Conservation (phyloP, 2,113 vertebrate species). For the Elephas maximus region DNA sequence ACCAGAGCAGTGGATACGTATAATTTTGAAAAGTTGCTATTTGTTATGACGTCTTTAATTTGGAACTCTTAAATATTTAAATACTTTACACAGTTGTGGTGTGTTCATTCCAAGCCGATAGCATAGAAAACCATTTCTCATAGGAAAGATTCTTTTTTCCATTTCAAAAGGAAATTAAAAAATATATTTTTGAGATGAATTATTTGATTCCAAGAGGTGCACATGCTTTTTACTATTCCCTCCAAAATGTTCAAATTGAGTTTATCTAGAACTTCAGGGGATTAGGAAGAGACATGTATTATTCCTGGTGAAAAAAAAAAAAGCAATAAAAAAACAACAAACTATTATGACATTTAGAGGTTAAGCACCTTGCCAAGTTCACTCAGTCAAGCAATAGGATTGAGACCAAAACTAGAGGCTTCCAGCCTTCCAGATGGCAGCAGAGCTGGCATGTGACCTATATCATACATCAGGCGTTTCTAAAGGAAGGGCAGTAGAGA, state of each 20-base stretch:
- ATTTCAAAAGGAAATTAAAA: slow-evolving; percentile 34
- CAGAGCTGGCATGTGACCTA: background rate
- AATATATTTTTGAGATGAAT: slow-evolving; percentile 7
- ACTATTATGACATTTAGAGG: background rate
- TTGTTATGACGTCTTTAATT: slow-evolving; percentile 48
- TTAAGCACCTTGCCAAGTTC: slow-evolving; percentile 2
- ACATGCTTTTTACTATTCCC: background rate
- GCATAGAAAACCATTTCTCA: slow-evolving; percentile 15
- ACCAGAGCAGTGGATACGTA: background rate
- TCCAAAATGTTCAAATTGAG: background rate
- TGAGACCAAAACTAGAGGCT: background rate
- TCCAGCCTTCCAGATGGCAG: background rate
- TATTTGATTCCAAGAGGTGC: background rate
- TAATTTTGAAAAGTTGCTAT: background rate
- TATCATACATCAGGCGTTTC: background rate
- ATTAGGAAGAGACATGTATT: background rate
- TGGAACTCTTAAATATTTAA: slow-evolving; percentile 51
- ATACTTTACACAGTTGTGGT: background rate
- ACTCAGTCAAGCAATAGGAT: background rate
- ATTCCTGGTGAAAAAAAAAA: background rate
- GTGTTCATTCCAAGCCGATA: background rate
- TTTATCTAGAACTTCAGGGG: background rate
- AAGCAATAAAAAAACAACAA: background rate
- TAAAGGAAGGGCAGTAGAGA: background rate
- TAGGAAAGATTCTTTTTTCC: background rate